Evolutionary conservation across 2,888 invertebrate genomes (phyloP).

Genomic region (Synergus umbraculus): DNA sequence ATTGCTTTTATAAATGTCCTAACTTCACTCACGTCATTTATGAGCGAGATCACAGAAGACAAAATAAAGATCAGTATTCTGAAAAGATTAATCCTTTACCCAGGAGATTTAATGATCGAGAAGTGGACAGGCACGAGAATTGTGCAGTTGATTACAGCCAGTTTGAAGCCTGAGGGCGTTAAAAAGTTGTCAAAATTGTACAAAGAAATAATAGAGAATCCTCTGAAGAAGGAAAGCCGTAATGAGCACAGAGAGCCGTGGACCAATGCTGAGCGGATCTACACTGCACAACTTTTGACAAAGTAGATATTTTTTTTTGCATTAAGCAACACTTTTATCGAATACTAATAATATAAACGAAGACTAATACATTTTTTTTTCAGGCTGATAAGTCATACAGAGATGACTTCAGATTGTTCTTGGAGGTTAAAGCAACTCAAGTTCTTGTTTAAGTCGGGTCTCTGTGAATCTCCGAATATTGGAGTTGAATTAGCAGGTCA

Average conservation of each 20-base stretch:
- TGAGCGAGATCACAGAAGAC: slow-evolving; percentile 78
- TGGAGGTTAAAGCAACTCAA: slow-evolving; percentile 84
- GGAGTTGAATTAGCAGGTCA: slow-evolving; percentile 82
- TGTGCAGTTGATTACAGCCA: slow-evolving; percentile 82
- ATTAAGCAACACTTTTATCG: slow-evolving; percentile 27
- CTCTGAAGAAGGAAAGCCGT: slow-evolving; percentile 79
- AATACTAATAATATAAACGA: slow-evolving; percentile 15
- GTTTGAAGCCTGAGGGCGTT: slow-evolving; percentile 81
- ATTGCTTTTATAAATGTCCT: slow-evolving; percentile 80
- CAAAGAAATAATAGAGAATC: slow-evolving; percentile 81
- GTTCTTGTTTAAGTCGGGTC: slow-evolving; percentile 82
- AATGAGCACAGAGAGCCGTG: slow-evolving; percentile 80
- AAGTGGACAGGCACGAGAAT: slow-evolving; percentile 84
- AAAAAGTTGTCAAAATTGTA: slow-evolving; percentile 82
- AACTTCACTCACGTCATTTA: slow-evolving; percentile 78
- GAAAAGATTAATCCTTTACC: slow-evolving; percentile 83
- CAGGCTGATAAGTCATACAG: slow-evolving; percentile 80
- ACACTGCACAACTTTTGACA: slow-evolving; percentile 81
- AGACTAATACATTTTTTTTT: slow-evolving; percentile 45
- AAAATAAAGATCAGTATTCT: slow-evolving; percentile 81
- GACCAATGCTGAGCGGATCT: slow-evolving; percentile 84
- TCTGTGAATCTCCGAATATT: slow-evolving; percentile 81
- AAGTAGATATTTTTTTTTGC: slow-evolving; percentile 63
- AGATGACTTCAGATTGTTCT: slow-evolving; percentile 80
- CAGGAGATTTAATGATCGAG: slow-evolving; percentile 86